These are phyloP conservation scores for Arctocebus calabarensis DNA, from an alignment of 2,797 vertebrate genomes.

Conservation along the genomic window DNA sequence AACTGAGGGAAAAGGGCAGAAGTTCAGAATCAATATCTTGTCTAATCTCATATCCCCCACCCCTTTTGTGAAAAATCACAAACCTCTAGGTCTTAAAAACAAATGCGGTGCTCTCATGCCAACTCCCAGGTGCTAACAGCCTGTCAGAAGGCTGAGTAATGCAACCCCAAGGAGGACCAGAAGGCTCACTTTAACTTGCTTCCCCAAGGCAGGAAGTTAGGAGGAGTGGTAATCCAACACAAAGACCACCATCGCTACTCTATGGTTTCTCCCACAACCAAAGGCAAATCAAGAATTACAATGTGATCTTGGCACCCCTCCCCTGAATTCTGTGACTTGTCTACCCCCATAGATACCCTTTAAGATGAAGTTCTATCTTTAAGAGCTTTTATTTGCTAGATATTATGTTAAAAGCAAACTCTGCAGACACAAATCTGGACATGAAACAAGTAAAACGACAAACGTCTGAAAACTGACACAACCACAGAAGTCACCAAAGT, in stretches of 20 bases:
- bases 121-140: background rate
- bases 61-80: background rate
- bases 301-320: background rate
- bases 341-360: background rate
- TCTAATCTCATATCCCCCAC: constrained; percentile 24
- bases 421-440: constrained; percentile 28
- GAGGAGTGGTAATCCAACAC: background rate
- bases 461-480: constrained; percentile 20
- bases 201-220: background rate
- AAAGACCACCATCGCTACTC: background rate
- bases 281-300: background rate
- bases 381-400: constrained; percentile 21
- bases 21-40: constrained; percentile 45
- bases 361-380: constrained; percentile 35
- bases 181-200: background rate
- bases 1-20: constrained; percentile 36
- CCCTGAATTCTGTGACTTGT: background rate
- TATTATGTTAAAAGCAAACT: constrained; percentile 22
- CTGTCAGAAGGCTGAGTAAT: background rate
- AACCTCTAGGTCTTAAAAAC: background rate
- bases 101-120: background rate
- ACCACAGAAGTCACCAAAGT: constrained; percentile 36
- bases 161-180: background rate
- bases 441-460: constrained; percentile 40
- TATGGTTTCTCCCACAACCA: background rate